Percentiles rank a stretch among this genome's conserved stretches.
These are phyloP conservation scores for Pollenia amentaria DNA, from an alignment of 2,888 invertebrate species.

Conservation along the genomic window DNA sequence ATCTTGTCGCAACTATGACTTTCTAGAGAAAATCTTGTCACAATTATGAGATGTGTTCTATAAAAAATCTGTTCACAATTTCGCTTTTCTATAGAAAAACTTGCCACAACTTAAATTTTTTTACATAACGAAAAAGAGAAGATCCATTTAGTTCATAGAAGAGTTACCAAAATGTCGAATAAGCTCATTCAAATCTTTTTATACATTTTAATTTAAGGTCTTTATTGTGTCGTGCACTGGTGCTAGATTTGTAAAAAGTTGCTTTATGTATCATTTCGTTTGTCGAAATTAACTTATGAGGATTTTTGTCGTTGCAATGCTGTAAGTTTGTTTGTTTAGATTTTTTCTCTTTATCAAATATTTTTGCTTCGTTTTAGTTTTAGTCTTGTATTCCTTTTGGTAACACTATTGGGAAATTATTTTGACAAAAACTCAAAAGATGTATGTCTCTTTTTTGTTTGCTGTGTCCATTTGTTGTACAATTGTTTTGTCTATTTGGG, in stretches of 20 bases:
- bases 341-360: neutral
- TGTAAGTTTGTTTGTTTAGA: constrained; percentile 6
- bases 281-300: constrained; percentile 40
- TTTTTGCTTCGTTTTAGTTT: constrained; percentile 34
- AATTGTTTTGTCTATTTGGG: constrained; percentile 64
- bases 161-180: constrained; percentile 10
- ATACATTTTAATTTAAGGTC: constrained; percentile 38
- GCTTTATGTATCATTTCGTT: constrained; percentile 24
- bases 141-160: too few species aligned
- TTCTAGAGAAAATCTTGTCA: too few species aligned
- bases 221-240: constrained; percentile 10
- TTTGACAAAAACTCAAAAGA: constrained; percentile 71
- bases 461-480: constrained; percentile 54
- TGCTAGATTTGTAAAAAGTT: constrained; percentile 27
- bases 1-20: too few species aligned
- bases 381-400: constrained; percentile 54
- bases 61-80: too few species aligned
- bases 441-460: constrained; percentile 50
- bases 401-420: constrained; percentile 70
- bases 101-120: too few species aligned
- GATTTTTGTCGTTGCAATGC: constrained; percentile 24
- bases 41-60: too few species aligned
- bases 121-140: too few species aligned
- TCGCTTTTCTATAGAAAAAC: too few species aligned
- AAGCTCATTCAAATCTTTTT: constrained; percentile 7